phyloP scores from a whole-genome alignment of 1,140 invertebrate species.

The Eriocheir sinensis region DNA sequence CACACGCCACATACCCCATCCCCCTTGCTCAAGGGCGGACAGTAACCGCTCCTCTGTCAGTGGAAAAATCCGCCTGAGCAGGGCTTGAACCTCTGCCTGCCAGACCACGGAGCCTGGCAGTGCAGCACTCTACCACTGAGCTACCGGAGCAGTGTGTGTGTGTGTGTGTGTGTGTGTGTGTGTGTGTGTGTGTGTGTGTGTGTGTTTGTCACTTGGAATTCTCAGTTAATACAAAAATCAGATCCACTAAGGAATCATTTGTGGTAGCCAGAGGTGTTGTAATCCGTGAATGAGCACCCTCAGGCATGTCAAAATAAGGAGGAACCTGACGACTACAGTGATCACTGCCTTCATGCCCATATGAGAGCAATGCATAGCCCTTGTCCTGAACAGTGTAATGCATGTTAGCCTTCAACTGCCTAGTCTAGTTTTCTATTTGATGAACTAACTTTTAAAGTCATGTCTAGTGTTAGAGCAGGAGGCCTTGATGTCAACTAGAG shows the following conservation, averaged over 20 bases:
- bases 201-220: background rate
- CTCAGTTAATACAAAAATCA: background rate
- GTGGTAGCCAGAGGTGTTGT: background rate
- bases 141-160: too few relatives aligned
- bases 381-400: background rate
- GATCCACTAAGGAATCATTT: background rate
- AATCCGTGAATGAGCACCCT: background rate
- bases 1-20: too few relatives aligned
- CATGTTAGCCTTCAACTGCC: background rate
- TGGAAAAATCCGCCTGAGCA: too few relatives aligned
- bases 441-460: constrained; percentile 15
- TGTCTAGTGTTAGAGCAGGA: constrained; percentile 43
- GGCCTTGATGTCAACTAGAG: constrained; percentile 13
- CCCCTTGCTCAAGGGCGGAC: too few relatives aligned
- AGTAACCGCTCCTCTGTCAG: too few relatives aligned
- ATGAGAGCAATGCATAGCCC: background rate
- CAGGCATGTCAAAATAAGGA: too few relatives aligned
- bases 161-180: too few relatives aligned
- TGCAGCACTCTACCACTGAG: too few relatives aligned
- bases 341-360: background rate
- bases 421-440: background rate
- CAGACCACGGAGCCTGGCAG: too few relatives aligned
- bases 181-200: too few relatives aligned
- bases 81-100: too few relatives aligned
- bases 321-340: background rate